phyloP scores from a whole-genome alignment of 1,140 invertebrate genomes.

The Leptinotarsa texana region DNA sequence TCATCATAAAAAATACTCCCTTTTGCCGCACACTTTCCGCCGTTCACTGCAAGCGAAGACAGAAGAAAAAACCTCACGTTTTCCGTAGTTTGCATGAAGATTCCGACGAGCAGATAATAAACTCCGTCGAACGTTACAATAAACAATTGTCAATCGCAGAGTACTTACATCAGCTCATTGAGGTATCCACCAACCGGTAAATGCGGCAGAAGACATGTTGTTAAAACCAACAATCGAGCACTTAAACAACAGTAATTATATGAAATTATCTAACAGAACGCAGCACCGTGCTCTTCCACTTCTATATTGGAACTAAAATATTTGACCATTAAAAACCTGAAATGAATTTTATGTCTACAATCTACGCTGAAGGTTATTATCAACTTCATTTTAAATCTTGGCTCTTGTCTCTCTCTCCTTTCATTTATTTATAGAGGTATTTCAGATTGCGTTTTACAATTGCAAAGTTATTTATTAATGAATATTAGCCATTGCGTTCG shows the following conservation, averaged over 20 bases:
- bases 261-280: constrained; percentile 34
- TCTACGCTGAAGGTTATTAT: constrained; percentile 49
- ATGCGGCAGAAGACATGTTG: constrained; percentile 17
- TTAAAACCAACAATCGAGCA: constrained; percentile 24
- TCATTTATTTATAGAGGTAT: constrained; percentile 44
- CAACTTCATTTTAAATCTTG: constrained; percentile 45
- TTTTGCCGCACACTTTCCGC: too few relatives aligned
- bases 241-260: constrained; percentile 28
- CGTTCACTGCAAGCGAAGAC: too few relatives aligned
- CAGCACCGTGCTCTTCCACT: constrained; percentile 43
- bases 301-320: constrained; percentile 48
- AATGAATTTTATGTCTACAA: constrained; percentile 50
- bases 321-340: constrained; percentile 48
- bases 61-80: neutral
- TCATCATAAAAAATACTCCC: too few relatives aligned
- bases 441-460: constrained; percentile 41
- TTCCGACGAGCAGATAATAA: constrained; percentile 3
- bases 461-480: constrained; percentile 41
- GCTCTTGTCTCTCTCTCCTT: constrained; percentile 42
- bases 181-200: constrained; percentile 17
- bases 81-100: constrained; percentile 14
- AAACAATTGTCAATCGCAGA: constrained; percentile 20
- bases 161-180: constrained; percentile 24
- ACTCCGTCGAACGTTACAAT: constrained; percentile 4
- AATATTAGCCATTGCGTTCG: constrained; percentile 40